Evolutionary conservation across 2,797 vertebrate genomes (phyloP), one percentile per base, ranked within the genome.

Genomic region (Avahi laniger): DNA sequence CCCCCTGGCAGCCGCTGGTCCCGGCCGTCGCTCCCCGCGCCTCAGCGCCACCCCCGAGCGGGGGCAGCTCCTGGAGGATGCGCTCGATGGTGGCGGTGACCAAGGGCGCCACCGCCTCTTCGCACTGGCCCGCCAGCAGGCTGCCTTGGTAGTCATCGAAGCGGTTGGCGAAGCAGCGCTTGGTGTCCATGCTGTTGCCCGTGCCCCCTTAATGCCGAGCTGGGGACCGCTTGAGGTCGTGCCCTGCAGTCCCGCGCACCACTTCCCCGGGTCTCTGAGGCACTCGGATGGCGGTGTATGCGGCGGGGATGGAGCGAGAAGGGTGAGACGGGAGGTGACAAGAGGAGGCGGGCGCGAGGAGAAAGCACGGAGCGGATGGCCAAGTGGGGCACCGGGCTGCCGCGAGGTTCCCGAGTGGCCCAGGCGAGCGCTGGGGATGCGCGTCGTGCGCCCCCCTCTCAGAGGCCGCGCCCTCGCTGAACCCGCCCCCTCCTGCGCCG

Each of bases 71-170:
- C 97, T 98, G 96, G 20, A 99, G 97, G 98, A 99, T 99, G 85
- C 98, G 98, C 46, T 99, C 99, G 83, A 99, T 98, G 88, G 98
- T 98, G 96, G 99, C 97, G 24, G 98, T 98, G 91, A 99, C 98
- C 95, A 98, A 95, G 79, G 99, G 99, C 94, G 98, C 97, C 96
- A 98, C 97, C 72, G 97, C 95, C 43, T 99, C 98, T 2, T 96
- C 97, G 91, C 98, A 97, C 98, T 99, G 99, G 65, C 98, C 99
- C 52, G 97, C 98, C 87, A 98, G 98, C 97, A 99, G 98, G 98
- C 98, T 98, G 80, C 99, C 99, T 96, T 97, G 98, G 98, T 99
- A 99, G 98, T 99, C 99, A 79, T 99, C 99, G 98, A 99, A 99
- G 97, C 98, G 99, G 98, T 99, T 99, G 52, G 99, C 96, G 95